Base-by-base conservation (phyloP, 2,113 vertebrate genomes). In the Neogale vison region DNA sequence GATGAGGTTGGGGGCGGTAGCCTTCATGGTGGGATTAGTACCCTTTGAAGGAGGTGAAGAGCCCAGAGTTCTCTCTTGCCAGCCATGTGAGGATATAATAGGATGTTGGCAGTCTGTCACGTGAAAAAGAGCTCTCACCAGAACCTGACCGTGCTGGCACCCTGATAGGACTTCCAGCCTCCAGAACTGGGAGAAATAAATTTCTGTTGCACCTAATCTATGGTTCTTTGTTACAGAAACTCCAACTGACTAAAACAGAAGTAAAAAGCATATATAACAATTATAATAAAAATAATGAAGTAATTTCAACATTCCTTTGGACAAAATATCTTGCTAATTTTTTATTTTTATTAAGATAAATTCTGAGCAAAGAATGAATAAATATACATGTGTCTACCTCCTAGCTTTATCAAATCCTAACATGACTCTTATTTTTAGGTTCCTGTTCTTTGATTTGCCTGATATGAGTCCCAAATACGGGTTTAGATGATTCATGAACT, bases 201-300 rank as follows among this genome's bases (percentile, higher is more conserved):
- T 79, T 83, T 31, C 36, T 59, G 55, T 83, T 59, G 36, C 15
- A 31, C 39, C 26, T 14, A 47, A 29, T 42, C 31, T 34, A 20
- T 34, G 45, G 45, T 79, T 34, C 82, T 47, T 85, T 47, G 39
- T 65, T 65, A 47, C 31, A 85, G 42, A 42, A 45, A 31, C 18
- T 59, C 39, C 39, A 85, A 85, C 26, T 14, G 21, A 72, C 39
- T 36, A 29, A 59, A 74, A 72, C 67, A 92, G 63, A 14, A 61
- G 29, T 20, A 21, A 61, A 84, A 89, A 67, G 50, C 47, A 61
- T 77, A 76, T 57, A 69, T 77, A 76, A 17, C 17, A 77, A 47
- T 17, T 47, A 47, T 47, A 77, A 67, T 85, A n/a, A 77, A 88
- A 91, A 29, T 55, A 89, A 59, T 21, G 10, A 92, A 95, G 50